phyloP scores from a whole-genome alignment of 2,797 vertebrate species.

The Erethizon dorsatum region DNA sequence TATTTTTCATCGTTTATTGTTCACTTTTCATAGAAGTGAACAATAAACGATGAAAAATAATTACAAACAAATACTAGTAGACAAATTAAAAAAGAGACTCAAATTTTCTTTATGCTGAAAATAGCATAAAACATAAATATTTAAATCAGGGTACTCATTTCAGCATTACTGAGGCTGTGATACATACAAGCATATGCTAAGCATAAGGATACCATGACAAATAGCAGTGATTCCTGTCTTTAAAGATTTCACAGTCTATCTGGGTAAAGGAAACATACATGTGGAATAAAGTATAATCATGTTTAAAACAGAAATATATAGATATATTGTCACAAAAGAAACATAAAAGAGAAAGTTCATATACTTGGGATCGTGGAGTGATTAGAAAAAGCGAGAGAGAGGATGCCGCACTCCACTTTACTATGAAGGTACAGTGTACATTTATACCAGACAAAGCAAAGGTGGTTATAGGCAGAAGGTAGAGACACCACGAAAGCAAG shows the following conservation, averaged over 20 bases:
- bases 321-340: background rate
- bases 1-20: slow-evolving; percentile 19
- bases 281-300: background rate
- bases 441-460: background rate
- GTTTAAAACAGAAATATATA: background rate
- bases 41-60: background rate
- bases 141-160: background rate
- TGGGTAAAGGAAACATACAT: background rate
- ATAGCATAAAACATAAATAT: background rate
- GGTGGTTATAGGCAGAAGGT: background rate
- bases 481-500: background rate
- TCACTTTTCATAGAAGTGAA: background rate
- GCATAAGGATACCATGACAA: background rate
- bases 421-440: background rate
- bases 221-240: background rate
- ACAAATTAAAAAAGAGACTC: background rate
- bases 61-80: slow-evolving; percentile 57
- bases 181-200: background rate
- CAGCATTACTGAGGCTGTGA: background rate
- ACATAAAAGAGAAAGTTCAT: background rate
- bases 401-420: background rate
- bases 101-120: slow-evolving; percentile 27
- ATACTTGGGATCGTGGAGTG: background rate
- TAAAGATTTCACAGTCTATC: background rate
- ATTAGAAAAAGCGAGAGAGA: background rate